A percentile compares a stretch with the other conserved stretches of the same genome.
These are phyloP conservation scores for Falco biarmicus DNA, from an alignment of 2,797 vertebrate genomes.

Conservation along the genomic window DNA sequence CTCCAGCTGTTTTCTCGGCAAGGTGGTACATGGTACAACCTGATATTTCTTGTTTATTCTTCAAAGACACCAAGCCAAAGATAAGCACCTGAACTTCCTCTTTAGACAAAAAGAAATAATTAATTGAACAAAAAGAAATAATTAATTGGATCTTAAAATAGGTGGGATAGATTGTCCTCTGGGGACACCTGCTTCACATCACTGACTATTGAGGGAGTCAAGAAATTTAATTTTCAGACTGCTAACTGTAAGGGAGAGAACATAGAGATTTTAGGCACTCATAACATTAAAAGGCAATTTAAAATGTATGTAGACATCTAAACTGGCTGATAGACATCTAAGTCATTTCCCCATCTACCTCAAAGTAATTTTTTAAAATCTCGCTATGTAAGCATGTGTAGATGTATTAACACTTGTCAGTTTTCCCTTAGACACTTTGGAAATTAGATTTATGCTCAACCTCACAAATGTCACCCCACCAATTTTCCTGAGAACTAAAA, in stretches of 20 bases:
- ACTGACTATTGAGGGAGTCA: neutral
- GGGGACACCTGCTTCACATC: neutral
- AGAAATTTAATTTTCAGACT: neutral
- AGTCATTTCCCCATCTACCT: neutral
- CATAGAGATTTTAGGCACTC: neutral
- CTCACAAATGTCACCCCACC: neutral
- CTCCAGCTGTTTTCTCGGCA: neutral
- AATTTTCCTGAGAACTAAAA: neutral
- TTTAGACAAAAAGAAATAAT: neutral
- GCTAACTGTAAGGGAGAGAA: neutral
- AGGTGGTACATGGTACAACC: neutral
- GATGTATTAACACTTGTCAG: neutral
- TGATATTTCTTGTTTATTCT: neutral
- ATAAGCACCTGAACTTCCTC: neutral
- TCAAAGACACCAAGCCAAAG: neutral
- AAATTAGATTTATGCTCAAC: neutral
- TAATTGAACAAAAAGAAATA: neutral
- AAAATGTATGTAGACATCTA: neutral
- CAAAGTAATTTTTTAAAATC: neutral
- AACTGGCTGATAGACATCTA: neutral
- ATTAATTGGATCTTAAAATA: neutral
- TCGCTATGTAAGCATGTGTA: neutral
- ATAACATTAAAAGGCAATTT: neutral
- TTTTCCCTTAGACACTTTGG: neutral
- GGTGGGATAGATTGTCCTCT: neutral